These are phyloP conservation scores for Teleogryllus occipitalis DNA, from an alignment of 1,140 invertebrate genomes.

Conservation along the genomic window DNA sequence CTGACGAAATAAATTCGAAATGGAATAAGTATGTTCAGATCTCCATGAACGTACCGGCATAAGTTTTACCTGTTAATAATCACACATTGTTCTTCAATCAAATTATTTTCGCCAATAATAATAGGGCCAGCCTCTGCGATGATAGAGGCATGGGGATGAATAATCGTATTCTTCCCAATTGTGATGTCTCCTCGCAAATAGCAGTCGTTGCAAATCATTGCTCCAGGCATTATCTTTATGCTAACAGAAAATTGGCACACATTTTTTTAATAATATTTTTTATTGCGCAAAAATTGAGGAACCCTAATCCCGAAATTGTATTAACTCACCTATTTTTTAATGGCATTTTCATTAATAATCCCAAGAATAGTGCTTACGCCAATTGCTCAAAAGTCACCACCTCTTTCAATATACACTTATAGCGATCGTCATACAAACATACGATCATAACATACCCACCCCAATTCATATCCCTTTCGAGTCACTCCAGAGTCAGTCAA, in stretches of 20 bases:
- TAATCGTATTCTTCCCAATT: slow-evolving; percentile 78
- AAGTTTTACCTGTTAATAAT: slow-evolving; percentile 67
- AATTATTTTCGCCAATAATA: slow-evolving; percentile 87
- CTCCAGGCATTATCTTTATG: slow-evolving; percentile 68
- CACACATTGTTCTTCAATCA: slow-evolving; percentile 86
- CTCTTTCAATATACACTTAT: no score
- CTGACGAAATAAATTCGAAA: not conserved
- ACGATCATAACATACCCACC: no score
- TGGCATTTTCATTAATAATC: not conserved
- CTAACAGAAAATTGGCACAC: slow-evolving; percentile 44
- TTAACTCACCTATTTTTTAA: not conserved
- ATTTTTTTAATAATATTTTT: not conserved
- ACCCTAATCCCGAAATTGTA: not conserved
- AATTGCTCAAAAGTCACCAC: not conserved
- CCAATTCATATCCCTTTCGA: no score
- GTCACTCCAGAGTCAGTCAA: no score
- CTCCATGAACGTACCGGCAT: no score
- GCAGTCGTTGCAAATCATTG: slow-evolving; percentile 86
- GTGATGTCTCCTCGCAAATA: slow-evolving; percentile 85
- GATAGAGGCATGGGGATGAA: slow-evolving; percentile 88
- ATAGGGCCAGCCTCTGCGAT: slow-evolving; percentile 92
- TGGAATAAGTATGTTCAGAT: no score
- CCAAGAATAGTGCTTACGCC: not conserved
- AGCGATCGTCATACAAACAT: no score
- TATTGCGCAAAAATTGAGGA: not conserved